These are phyloP conservation scores for Pachyramphus minor DNA, from an alignment of 2,113 vertebrate genomes.

Conservation along the genomic window DNA sequence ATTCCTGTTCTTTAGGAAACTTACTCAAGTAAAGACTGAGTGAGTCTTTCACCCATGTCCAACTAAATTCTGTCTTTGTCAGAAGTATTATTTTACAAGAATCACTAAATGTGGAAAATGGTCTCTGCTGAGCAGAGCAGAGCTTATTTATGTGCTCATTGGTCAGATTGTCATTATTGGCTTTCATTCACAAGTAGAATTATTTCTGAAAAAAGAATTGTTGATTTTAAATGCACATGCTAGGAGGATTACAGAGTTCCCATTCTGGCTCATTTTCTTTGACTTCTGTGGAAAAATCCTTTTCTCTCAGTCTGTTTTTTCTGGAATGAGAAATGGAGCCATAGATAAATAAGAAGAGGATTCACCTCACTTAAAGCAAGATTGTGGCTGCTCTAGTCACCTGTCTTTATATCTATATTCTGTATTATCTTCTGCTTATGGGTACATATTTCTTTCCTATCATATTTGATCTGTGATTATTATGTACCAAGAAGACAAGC, in stretches of 20 bases:
- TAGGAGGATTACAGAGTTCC: background rate
- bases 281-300: slow-evolving; percentile 20
- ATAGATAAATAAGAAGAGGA: background rate
- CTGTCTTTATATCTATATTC: background rate
- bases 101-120: slow-evolving; percentile 2
- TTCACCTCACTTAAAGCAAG: background rate
- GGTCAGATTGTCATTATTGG: slow-evolving; percentile 9
- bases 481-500: background rate
- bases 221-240: background rate
- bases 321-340: background rate
- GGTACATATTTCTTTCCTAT: background rate
- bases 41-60: background rate
- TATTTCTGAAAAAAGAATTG: background rate
- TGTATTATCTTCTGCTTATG: background rate
- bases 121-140: background rate
- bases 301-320: background rate
- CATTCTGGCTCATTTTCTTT: background rate
- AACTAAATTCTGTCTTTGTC: background rate
- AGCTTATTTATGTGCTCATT: background rate
- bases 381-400: background rate
- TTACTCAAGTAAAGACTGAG: rapidly evolving
- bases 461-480: background rate
- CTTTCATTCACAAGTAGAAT: slow-evolving; percentile 18
- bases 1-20: background rate
- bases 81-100: background rate